Evolutionary conservation across 2,888 invertebrate species (phyloP).

Genomic region (Chalcis sispes): DNA sequence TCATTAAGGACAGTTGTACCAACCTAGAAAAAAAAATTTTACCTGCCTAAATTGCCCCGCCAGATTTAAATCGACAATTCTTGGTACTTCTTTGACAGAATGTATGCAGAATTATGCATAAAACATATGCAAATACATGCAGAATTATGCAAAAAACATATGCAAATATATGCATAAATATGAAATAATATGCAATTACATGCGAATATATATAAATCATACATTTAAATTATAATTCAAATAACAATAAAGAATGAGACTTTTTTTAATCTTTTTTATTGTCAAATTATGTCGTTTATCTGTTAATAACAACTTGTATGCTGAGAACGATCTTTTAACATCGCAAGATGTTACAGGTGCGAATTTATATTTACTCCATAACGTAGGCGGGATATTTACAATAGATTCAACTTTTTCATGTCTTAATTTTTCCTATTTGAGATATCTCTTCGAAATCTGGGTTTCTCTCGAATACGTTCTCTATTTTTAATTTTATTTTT

Average conservation of each 20-base stretch:
- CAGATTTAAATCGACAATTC: too few relatives aligned
- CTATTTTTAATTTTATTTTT: too few relatives aligned
- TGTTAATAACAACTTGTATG: neutral
- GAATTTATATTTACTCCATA: constrained; percentile 10
- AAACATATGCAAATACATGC: too few relatives aligned
- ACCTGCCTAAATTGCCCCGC: too few relatives aligned
- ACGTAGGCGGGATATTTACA: neutral
- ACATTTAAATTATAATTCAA: neutral
- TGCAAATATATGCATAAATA: too few relatives aligned
- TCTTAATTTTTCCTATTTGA: neutral
- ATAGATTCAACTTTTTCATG: neutral
- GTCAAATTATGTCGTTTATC: neutral
- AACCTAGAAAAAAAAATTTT: too few relatives aligned
- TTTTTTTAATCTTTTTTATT: neutral
- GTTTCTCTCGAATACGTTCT: neutral
- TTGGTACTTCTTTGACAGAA: too few relatives aligned
- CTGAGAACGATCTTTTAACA: constrained; percentile 1
- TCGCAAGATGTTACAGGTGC: neutral
- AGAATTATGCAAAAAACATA: too few relatives aligned
- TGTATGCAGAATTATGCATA: too few relatives aligned
- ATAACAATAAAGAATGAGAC: neutral
- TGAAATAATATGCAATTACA: too few relatives aligned
- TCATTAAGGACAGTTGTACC: too few relatives aligned
- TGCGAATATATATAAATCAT: too few relatives aligned
- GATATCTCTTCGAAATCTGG: neutral